Evolutionary conservation across 2,113 vertebrate genomes (phyloP).

Genomic region (Myiagra hebetior): DNA sequence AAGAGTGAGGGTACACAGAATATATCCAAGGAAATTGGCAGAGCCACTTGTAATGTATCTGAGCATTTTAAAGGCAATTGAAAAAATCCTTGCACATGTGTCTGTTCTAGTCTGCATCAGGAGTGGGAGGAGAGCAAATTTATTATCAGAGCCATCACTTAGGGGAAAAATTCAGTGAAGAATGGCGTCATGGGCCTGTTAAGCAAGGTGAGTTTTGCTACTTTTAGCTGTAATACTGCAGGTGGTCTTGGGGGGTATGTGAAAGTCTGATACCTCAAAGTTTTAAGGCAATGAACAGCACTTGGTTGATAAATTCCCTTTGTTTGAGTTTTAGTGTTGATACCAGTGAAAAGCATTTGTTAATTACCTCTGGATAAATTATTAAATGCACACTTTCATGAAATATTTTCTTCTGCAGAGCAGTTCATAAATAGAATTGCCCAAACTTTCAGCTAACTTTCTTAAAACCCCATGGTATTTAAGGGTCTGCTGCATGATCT

Average conservation of each 20-base stretch:
- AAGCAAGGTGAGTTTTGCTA: conserved; percentile 79
- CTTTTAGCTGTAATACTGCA: neutral
- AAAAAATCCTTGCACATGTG: conserved; percentile 9
- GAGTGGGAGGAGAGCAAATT: conserved; percentile 82
- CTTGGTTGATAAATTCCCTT: neutral
- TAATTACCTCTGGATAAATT: neutral
- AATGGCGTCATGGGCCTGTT: conserved; percentile 74
- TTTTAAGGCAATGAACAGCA: neutral
- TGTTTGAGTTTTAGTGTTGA: neutral
- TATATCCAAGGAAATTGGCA: neutral
- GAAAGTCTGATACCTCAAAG: neutral
- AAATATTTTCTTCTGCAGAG: neutral
- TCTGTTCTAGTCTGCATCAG: conserved; percentile 73
- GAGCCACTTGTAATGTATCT: neutral
- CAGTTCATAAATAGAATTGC: neutral
- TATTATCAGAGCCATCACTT: conserved; percentile 91
- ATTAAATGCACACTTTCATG: neutral
- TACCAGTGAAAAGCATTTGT: neutral
- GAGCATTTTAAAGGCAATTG: conserved; percentile 25
- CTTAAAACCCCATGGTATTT: neutral
- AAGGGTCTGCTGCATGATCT: neutral
- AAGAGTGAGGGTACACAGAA: neutral
- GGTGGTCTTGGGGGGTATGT: neutral
- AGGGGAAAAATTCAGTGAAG: conserved; percentile 78
- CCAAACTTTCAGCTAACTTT: neutral